Evolutionary conservation across 2,113 vertebrate genomes (phyloP).

Genomic region (western clawed frog (Xenopus tropicalis)): DNA sequence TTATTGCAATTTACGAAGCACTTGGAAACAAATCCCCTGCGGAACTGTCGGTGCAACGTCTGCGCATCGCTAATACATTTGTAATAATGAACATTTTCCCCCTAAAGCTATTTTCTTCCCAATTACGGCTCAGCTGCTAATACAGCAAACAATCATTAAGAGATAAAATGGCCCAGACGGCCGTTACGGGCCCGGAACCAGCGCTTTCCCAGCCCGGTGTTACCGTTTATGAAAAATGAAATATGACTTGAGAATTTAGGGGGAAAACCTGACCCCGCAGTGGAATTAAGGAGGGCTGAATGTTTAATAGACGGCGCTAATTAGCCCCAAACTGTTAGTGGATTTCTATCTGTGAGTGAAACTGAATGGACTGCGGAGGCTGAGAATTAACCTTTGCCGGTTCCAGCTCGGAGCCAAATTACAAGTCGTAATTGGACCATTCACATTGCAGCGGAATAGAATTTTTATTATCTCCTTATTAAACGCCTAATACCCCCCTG

Average conservation of each 20-base stretch:
- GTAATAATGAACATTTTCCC: not conserved
- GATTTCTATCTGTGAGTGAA: constrained; percentile 75
- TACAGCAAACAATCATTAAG: constrained; percentile 8
- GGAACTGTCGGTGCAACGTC: too few species aligned
- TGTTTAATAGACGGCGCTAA: constrained; percentile 72
- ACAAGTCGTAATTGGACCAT: constrained; percentile 76
- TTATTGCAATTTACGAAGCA: too few species aligned
- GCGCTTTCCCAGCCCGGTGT: constrained; percentile 39
- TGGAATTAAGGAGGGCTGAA: constrained; percentile 67
- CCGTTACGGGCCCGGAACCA: too few species aligned
- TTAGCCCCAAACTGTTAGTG: constrained; percentile 78
- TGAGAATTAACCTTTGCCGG: constrained; percentile 71
- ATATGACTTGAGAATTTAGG: constrained; percentile 55
- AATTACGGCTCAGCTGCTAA: constrained; percentile 11
- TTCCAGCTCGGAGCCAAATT: constrained; percentile 66
- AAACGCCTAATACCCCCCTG: constrained; percentile 66
- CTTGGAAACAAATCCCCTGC: too few species aligned
- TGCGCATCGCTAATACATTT: too few species aligned
- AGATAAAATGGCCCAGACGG: not conserved
- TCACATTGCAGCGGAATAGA: constrained; percentile 78
- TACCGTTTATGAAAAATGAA: constrained; percentile 69
- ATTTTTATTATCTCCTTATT: constrained; percentile 78
- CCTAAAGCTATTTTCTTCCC: not conserved
- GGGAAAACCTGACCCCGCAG: constrained; percentile 55
- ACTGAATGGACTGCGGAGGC: constrained; percentile 69